Percentiles rank a stretch among this genome's conserved stretches.
phyloP scores from a whole-genome alignment of 2,888 invertebrate species.

The Cheiracanthium punctorium region DNA sequence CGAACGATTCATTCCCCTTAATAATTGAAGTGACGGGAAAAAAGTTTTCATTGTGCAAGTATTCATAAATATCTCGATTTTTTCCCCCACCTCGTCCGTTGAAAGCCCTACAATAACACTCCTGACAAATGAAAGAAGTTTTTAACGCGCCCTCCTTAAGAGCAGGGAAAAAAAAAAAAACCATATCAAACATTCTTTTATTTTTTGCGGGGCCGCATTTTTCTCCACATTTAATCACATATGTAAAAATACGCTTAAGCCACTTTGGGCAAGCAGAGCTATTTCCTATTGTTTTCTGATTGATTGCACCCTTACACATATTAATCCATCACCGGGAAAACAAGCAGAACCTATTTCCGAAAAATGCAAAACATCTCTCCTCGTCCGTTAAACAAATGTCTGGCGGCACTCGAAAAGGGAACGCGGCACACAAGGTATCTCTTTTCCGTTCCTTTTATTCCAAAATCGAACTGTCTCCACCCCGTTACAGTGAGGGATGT shows the following conservation, averaged over 20 bases:
- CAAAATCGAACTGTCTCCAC: conserved; percentile 12
- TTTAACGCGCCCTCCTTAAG: background rate
- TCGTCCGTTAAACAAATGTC: conserved; percentile 6
- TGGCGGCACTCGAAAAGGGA: background rate
- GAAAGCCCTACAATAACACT: conserved; percentile 4
- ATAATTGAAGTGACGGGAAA: background rate
- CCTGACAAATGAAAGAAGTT: conserved; percentile 11
- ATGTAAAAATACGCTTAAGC: conserved; percentile 3
- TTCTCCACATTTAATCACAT: conserved; percentile 15
- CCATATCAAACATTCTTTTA: background rate
- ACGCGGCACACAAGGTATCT: background rate
- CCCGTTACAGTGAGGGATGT: conserved; percentile 19
- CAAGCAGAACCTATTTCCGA: background rate
- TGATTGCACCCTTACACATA: conserved; percentile 49
- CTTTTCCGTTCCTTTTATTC: conserved; percentile 11
- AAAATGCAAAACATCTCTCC: background rate
- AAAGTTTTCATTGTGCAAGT: background rate
- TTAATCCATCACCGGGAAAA: conserved; percentile 46
- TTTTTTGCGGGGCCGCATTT: conserved; percentile 7
- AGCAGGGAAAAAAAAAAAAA: background rate
- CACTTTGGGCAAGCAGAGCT: background rate
- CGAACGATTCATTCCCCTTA: background rate
- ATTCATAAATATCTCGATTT: background rate
- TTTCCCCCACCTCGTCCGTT: background rate
- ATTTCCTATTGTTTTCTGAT: conserved; percentile 22